Evolutionary conservation across 1,140 invertebrate genomes (phyloP).

Genomic region (Liolophura sinensis): DNA sequence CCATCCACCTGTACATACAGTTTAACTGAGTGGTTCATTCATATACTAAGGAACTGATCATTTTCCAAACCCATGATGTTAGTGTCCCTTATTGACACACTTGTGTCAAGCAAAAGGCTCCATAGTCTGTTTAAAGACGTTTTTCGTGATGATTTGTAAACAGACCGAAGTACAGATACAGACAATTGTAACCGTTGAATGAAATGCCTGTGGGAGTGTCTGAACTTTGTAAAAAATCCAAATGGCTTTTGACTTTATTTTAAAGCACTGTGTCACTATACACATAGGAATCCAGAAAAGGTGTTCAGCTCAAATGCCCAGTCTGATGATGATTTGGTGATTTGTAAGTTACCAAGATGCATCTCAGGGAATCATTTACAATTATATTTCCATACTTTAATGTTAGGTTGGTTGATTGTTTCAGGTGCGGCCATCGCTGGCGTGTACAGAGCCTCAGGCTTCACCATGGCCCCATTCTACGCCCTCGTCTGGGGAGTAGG

Average conservation of each 20-base stretch:
- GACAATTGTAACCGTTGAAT: not conserved
- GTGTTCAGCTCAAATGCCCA: no score
- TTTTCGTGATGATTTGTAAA: no score
- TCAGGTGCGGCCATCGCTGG: conserved; percentile 83
- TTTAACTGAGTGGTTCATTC: no score
- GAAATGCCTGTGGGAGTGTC: not conserved
- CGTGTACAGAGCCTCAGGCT: conserved; percentile 84
- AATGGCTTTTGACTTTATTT: not conserved
- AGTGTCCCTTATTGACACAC: not conserved
- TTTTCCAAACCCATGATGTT: no score
- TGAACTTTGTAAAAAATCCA: not conserved
- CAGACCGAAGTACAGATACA: no score
- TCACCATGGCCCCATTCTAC: conserved; percentile 87
- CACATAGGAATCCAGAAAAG: not conserved
- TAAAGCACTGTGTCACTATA: no score
- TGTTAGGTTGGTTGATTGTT: conserved; percentile 13
- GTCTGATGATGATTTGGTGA: no score
- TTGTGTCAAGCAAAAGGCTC: not conserved
- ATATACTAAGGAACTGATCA: no score
- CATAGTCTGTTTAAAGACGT: not conserved
- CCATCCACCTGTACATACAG: no score
- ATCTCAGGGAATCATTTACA: no score
- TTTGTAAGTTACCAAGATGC: no score
- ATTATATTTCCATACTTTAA: no score
- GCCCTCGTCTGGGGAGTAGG: conserved; percentile 91